Conservation (phyloP, 2,113 vertebrate genomes). For the Sminthopsis crassicaudata region DNA sequence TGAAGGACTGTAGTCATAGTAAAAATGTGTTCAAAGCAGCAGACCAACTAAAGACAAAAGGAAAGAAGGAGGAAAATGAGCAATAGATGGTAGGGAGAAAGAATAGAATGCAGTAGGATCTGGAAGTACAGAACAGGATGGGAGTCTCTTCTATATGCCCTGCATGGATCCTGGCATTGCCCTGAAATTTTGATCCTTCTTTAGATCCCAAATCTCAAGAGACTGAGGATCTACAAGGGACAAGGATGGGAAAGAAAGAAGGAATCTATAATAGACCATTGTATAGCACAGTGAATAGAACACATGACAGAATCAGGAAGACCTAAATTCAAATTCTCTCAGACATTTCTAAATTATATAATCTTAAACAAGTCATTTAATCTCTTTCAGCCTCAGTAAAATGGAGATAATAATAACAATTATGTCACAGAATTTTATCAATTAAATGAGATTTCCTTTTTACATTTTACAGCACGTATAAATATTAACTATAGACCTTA, state of each 20-base stretch:
- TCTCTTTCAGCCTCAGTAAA: too few species aligned
- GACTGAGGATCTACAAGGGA: not conserved
- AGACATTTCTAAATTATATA: not conserved
- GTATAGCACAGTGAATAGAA: not conserved
- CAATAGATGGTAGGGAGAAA: not conserved
- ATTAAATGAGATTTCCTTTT: not conserved
- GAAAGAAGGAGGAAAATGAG: not conserved
- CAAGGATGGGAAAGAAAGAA: too few species aligned
- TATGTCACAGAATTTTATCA: too few species aligned
- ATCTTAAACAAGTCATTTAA: not conserved
- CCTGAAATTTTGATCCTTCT: not conserved
- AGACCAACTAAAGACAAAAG: accelerated
- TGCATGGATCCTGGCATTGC: not conserved
- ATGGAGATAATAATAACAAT: too few species aligned
- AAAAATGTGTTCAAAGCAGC: not conserved
- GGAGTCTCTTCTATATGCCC: not conserved
- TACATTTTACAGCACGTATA: not conserved
- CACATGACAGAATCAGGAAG: not conserved
- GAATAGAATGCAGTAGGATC: not conserved
- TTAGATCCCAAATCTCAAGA: not conserved
- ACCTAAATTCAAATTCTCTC: not conserved
- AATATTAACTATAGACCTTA: not conserved
- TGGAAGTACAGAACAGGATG: not conserved
- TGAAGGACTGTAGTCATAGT: not conserved
- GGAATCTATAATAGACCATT: too few species aligned